A percentile compares a stretch with the other conserved stretches of the same genome.
phyloP scores from a whole-genome alignment of 2,113 vertebrate species.

The Callithrix jacchus region DNA sequence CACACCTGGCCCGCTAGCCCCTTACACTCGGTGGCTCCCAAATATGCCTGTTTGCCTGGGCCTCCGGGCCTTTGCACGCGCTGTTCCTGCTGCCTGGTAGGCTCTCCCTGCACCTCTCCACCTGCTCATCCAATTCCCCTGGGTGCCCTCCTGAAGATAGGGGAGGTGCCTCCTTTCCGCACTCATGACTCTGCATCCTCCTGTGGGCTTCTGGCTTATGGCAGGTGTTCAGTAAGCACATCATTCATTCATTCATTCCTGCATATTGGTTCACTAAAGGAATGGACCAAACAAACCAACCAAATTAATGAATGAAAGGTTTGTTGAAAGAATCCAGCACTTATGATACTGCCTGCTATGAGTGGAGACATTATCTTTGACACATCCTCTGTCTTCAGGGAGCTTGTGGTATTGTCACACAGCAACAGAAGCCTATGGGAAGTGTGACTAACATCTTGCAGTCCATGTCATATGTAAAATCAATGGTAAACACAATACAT shows the following conservation, averaged over 20 bases:
- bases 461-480: neutral
- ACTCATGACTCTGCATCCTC: neutral
- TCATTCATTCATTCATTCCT: neutral
- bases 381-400: neutral
- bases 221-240: too few relatives aligned
- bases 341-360: neutral
- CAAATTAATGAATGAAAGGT: neutral
- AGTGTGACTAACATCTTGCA: neutral
- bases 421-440: neutral
- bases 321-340: neutral
- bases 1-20: accelerated
- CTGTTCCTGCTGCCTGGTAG: neutral
- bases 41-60: accelerated
- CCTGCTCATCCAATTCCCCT: neutral
- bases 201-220: accelerated
- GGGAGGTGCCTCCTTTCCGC: neutral
- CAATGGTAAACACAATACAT: neutral
- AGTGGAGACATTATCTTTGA: neutral
- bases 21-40: neutral
- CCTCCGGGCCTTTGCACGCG: neutral
- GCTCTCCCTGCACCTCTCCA: neutral
- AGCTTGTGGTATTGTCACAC: neutral
- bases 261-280: neutral
- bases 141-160: neutral
- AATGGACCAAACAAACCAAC: neutral